These are phyloP conservation scores for Lagocephalus sceleratus DNA, from an alignment of 2,797 vertebrate species.

Conservation along the genomic window DNA sequence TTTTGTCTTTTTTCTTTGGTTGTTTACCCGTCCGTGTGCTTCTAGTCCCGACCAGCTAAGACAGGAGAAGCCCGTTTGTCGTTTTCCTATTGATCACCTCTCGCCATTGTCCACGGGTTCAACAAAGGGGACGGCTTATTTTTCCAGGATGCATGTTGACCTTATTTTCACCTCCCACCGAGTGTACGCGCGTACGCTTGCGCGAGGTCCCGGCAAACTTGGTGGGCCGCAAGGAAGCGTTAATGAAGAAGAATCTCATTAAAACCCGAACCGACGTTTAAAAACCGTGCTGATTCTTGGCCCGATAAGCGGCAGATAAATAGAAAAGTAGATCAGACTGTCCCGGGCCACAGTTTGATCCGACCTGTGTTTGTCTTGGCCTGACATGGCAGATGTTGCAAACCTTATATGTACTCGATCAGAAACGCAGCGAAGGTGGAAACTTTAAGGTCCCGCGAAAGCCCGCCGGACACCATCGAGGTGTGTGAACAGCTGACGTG, in stretches of 20 bases:
- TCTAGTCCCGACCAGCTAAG: constrained; percentile 55
- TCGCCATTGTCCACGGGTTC: constrained; percentile 26
- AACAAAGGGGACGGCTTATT: constrained; percentile 50
- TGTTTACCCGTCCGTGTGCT: constrained; percentile 41
- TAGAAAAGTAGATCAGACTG: constrained; percentile 15
- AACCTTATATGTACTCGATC: too few species aligned
- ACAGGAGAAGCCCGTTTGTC: constrained; percentile 48
- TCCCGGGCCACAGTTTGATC: constrained; percentile 17
- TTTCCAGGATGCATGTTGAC: constrained; percentile 43
- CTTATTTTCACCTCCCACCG: constrained; percentile 33
- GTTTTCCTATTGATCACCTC: constrained; percentile 34
- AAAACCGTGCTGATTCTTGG: constrained; percentile 13
- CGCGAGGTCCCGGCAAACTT: constrained; percentile 4
- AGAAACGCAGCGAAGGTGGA: too few species aligned
- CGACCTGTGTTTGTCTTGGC: constrained; percentile 41
- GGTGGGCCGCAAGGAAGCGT: not conserved
- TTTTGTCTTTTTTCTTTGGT: constrained; percentile 45
- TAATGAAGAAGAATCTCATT: constrained; percentile 5
- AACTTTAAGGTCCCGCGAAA: not conserved
- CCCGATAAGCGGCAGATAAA: constrained; percentile 14
- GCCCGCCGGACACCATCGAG: constrained; percentile 1
- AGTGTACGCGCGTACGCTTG: constrained; percentile 10
- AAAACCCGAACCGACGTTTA: not conserved
- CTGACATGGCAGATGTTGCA: too few species aligned
- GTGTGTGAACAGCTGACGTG: not conserved